Percentiles rank a stretch among this genome's conserved stretches.
phyloP scores from a whole-genome alignment of 2,113 vertebrate species.

The Plestiodon gilberti region DNA sequence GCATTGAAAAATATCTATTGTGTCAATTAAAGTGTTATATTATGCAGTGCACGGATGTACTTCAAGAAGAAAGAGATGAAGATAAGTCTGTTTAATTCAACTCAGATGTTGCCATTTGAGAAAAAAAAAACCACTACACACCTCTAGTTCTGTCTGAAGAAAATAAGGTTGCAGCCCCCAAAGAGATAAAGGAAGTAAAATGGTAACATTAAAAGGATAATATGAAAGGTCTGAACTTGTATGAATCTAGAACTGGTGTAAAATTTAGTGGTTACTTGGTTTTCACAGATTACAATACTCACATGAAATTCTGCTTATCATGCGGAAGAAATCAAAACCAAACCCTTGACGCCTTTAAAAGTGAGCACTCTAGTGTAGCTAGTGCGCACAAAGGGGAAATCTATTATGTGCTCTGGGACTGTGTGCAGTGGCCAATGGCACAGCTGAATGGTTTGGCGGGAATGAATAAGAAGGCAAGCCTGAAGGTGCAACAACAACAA shows the following conservation, averaged over 20 bases:
- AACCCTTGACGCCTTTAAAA: neutral
- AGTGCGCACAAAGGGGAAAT: too few relatives aligned
- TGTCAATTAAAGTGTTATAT: constrained; percentile 52
- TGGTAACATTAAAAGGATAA: constrained; percentile 49
- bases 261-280: neutral
- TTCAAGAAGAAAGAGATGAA: constrained; percentile 39
- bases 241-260: neutral
- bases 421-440: too few relatives aligned
- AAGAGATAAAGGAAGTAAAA: constrained; percentile 67
- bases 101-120: constrained; percentile 50
- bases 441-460: too few relatives aligned
- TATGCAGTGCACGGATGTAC: constrained; percentile 29
- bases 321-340: neutral
- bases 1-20: constrained; percentile 33
- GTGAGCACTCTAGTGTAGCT: neutral
- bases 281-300: neutral
- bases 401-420: too few relatives aligned
- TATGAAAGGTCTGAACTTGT: constrained; percentile 5
- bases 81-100: constrained; percentile 56
- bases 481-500: too few relatives aligned
- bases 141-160: constrained; percentile 33
- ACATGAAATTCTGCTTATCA: neutral
- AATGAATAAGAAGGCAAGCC: too few relatives aligned
- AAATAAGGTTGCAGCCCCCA: constrained; percentile 55
- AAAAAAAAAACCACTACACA: too few relatives aligned